Evolutionary conservation across 2,888 invertebrate species (phyloP).

Genomic region (Silvanus unidentatus): DNA sequence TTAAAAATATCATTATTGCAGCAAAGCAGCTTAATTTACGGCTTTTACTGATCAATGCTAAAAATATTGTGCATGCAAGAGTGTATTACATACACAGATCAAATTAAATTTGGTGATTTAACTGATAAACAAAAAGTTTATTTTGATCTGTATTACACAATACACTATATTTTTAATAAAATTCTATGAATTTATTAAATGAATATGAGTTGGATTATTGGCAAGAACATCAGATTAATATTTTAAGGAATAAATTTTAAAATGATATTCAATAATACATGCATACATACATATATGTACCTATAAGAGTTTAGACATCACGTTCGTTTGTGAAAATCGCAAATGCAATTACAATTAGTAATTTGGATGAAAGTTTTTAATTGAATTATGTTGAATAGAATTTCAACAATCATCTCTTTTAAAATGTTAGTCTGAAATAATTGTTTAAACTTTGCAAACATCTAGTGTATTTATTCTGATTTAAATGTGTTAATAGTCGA

Average conservation of each 20-base stretch:
- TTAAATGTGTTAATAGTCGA: conserved; percentile 62
- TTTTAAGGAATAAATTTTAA: too few relatives aligned
- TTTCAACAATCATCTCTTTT: background rate
- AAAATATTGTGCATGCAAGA: conserved; percentile 3
- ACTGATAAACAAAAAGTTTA: too few relatives aligned
- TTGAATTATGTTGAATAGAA: too few relatives aligned
- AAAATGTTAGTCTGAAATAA: conserved; percentile 2
- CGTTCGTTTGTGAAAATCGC: too few relatives aligned
- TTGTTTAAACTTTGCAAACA: conserved; percentile 7
- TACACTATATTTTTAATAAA: background rate
- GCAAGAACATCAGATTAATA: too few relatives aligned
- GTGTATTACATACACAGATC: too few relatives aligned
- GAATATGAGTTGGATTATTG: background rate
- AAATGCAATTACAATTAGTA: too few relatives aligned
- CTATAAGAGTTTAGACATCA: too few relatives aligned
- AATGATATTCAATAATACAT: too few relatives aligned
- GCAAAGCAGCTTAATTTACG: conserved; percentile 28
- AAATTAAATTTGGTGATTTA: background rate
- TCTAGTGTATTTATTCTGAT: conserved; percentile 1
- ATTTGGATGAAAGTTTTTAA: too few relatives aligned
- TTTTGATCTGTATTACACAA: too few relatives aligned
- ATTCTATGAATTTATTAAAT: background rate
- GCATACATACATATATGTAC: too few relatives aligned
- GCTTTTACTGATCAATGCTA: conserved; percentile 18
- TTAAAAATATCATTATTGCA: conserved; percentile 21